Conservation (phyloP, 2,888 invertebrate genomes). For the Drosophila austrosaltans region DNA sequence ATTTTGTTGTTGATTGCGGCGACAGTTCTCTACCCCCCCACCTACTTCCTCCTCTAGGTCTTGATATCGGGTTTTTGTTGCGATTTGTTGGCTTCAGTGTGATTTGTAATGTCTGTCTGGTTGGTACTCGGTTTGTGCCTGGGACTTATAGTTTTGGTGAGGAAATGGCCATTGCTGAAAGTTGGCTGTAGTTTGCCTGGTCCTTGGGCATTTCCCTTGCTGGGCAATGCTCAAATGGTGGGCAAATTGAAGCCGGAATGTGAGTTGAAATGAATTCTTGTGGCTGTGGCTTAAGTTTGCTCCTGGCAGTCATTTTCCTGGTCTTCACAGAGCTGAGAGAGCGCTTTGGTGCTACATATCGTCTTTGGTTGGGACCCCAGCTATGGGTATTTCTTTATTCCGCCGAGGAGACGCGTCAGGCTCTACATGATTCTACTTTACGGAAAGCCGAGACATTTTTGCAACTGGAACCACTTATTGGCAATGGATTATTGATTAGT, state of each 20-base stretch:
- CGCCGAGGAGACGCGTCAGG: slow-evolving; percentile 78
- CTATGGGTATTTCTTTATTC: slow-evolving; percentile 81
- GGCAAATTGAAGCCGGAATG: slow-evolving; percentile 80
- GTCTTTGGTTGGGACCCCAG: slow-evolving; percentile 81
- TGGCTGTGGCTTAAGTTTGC: not conserved
- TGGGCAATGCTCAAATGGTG: slow-evolving; percentile 81
- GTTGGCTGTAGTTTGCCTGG: slow-evolving; percentile 74
- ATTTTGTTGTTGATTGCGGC: not conserved
- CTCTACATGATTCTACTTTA: slow-evolving; percentile 75
- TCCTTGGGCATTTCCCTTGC: slow-evolving; percentile 80
- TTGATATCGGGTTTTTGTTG: slow-evolving; percentile 9
- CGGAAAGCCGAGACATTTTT: slow-evolving; percentile 77
- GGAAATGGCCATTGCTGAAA: slow-evolving; percentile 58
- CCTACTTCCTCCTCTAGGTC: slow-evolving; percentile 12
- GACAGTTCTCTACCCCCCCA: not conserved
- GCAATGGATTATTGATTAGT: slow-evolving; percentile 81
- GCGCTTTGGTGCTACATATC: slow-evolving; percentile 73
- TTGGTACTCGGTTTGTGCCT: slow-evolving; percentile 33
- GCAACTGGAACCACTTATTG: slow-evolving; percentile 76
- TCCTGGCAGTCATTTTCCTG: slow-evolving; percentile 69
- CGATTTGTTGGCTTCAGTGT: slow-evolving; percentile 16
- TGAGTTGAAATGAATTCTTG: slow-evolving; percentile 47
- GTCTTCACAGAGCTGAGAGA: slow-evolving; percentile 71
- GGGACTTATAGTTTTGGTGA: slow-evolving; percentile 24
- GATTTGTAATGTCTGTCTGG: slow-evolving; percentile 35